phyloP scores from a whole-genome alignment of 2,797 vertebrate species.

The Falco novaeseelandiae region DNA sequence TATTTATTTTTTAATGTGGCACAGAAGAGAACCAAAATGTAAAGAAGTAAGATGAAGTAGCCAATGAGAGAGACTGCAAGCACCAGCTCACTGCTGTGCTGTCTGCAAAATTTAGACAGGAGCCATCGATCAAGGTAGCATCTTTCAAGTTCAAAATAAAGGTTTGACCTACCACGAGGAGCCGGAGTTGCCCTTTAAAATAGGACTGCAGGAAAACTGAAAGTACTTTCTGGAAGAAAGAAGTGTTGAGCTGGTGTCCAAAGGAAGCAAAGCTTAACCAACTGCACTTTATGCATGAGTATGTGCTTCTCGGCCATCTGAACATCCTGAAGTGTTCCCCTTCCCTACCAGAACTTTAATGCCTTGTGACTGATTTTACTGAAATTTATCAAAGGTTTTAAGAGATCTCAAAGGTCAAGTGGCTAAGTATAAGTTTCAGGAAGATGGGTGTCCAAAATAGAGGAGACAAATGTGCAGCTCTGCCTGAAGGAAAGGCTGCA shows the following conservation, averaged over 20 bases:
- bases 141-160: background rate
- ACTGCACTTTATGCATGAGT: fast-evolving
- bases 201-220: background rate
- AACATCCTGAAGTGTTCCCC: background rate
- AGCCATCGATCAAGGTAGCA: background rate
- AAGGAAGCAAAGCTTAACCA: background rate
- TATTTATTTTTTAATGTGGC: background rate
- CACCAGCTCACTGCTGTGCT: fast-evolving
- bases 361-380: background rate
- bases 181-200: background rate
- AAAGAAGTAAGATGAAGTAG: background rate
- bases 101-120: background rate
- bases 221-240: background rate
- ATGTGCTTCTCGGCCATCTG: background rate
- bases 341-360: background rate
- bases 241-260: background rate
- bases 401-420: background rate
- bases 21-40: background rate
- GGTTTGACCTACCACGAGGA: background rate
- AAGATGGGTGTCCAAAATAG: background rate
- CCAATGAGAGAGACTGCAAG: fast-evolving
- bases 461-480: background rate
- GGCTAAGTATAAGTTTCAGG: background rate
- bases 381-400: background rate
- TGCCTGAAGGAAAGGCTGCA: background rate